phyloP scores from a whole-genome alignment of 2,113 vertebrate genomes.

The Peromyscus californicus region DNA sequence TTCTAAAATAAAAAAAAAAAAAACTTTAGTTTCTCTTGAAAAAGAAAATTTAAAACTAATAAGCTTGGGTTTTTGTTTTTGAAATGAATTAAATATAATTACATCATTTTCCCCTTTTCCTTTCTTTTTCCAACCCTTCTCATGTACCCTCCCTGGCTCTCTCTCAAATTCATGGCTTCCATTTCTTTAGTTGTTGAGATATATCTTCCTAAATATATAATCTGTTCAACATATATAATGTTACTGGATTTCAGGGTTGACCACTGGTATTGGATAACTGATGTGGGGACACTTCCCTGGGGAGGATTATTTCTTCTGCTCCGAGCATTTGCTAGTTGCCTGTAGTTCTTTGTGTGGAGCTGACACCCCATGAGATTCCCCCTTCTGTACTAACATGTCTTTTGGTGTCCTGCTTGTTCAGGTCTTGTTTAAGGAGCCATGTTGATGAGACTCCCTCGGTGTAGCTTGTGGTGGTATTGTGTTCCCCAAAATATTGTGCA shows the following conservation, averaged over 20 bases:
- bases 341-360: not conserved
- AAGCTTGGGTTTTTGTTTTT: not conserved
- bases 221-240: not conserved
- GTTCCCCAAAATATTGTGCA: too few relatives aligned
- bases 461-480: too few relatives aligned
- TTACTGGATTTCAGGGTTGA: not conserved
- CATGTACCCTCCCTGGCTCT: not conserved
- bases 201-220: not conserved
- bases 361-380: not conserved
- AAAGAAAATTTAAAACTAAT: slow-evolving; percentile 41
- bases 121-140: not conserved
- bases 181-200: not conserved
- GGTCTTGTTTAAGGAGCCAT: not conserved
- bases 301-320: not conserved
- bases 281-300: not conserved
- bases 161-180: not conserved
- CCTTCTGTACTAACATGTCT: not conserved
- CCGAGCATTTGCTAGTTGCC: not conserved
- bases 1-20: slow-evolving; percentile 28
- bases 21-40: slow-evolving; percentile 33
- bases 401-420: not conserved
- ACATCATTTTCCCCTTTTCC: not conserved
- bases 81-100: not conserved
- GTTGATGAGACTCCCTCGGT: not conserved
- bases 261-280: not conserved